These are phyloP conservation scores for Selenia dentaria DNA, from an alignment of 2,888 invertebrate genomes.

Conservation along the genomic window DNA sequence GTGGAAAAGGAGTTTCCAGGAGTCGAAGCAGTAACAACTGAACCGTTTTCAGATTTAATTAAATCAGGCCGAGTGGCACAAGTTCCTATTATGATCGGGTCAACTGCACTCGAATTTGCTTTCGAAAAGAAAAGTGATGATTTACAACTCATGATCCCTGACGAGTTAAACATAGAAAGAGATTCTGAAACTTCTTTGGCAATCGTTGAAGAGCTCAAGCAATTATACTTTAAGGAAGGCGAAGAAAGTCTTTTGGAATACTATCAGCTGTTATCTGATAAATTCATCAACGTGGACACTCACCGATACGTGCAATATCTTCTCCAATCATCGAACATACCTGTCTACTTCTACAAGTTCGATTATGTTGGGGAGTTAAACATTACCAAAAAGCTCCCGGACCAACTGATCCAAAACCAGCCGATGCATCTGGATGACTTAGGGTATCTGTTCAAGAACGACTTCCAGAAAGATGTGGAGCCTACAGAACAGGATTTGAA, in stretches of 20 bases:
- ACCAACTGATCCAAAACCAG: constrained; percentile 44
- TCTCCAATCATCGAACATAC: constrained; percentile 60
- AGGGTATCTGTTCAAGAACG: constrained; percentile 69
- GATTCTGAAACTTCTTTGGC: constrained; percentile 55
- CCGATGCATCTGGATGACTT: constrained; percentile 69
- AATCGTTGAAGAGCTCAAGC: constrained; percentile 57
- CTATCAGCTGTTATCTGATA: constrained; percentile 62
- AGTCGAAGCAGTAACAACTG: constrained; percentile 62
- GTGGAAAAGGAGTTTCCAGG: constrained; percentile 71
- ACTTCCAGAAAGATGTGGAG: constrained; percentile 55
- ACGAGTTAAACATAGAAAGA: constrained; percentile 57
- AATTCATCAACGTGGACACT: constrained; percentile 53
- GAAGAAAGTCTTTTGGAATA: constrained; percentile 57
- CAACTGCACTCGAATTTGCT: constrained; percentile 58
- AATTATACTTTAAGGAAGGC: constrained; percentile 59
- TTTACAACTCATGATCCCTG: constrained; percentile 61
- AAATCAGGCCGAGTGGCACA: constrained; percentile 68
- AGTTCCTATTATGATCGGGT: constrained; percentile 68
- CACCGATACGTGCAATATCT: constrained; percentile 68
- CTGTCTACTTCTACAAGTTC: constrained; percentile 70
- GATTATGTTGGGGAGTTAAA: constrained; percentile 72
- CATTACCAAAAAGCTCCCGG: constrained; percentile 42
- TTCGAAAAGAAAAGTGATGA: constrained; percentile 52
- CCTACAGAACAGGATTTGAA: constrained; percentile 63
- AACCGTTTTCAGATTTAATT: constrained; percentile 60